Evolutionary conservation across 2,888 invertebrate genomes (phyloP).

Genomic region (Lobophora halterata): DNA sequence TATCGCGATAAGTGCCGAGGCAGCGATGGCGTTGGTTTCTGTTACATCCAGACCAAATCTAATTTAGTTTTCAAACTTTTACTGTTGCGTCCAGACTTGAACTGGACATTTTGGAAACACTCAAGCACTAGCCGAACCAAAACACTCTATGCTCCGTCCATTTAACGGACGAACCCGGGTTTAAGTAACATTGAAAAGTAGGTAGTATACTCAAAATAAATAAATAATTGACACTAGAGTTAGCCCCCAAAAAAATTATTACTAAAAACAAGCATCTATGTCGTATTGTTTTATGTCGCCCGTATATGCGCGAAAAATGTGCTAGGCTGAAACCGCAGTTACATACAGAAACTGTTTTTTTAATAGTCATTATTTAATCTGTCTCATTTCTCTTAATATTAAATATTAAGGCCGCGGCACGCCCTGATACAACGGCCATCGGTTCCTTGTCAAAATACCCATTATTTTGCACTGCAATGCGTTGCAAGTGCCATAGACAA

Average conservation of each 20-base stretch:
- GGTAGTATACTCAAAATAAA: too few relatives aligned
- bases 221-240: too few relatives aligned
- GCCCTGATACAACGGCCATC: constrained; percentile 30
- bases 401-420: constrained; percentile 27
- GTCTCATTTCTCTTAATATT: too few relatives aligned
- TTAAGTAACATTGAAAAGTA: too few relatives aligned
- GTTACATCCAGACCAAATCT: constrained; percentile 68
- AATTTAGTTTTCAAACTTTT: constrained; percentile 69
- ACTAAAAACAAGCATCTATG: too few relatives aligned
- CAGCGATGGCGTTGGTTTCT: constrained; percentile 60
- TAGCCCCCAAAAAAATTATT: too few relatives aligned
- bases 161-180: too few relatives aligned
- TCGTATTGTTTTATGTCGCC: too few relatives aligned
- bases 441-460: constrained; percentile 36
- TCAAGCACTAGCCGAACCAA: constrained; percentile 21
- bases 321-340: too few relatives aligned
- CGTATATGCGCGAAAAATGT: too few relatives aligned
- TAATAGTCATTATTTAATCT: constrained; percentile 35
- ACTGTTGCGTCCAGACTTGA: constrained; percentile 56
- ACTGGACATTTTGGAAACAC: constrained; percentile 19
- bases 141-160: constrained; percentile 16
- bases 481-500: too few relatives aligned
- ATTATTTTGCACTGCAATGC: constrained; percentile 30
- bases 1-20: constrained; percentile 64
- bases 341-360: too few relatives aligned